These are phyloP conservation scores for Lochmaea crataegi DNA, from an alignment of 2,888 invertebrate genomes.

Conservation along the genomic window DNA sequence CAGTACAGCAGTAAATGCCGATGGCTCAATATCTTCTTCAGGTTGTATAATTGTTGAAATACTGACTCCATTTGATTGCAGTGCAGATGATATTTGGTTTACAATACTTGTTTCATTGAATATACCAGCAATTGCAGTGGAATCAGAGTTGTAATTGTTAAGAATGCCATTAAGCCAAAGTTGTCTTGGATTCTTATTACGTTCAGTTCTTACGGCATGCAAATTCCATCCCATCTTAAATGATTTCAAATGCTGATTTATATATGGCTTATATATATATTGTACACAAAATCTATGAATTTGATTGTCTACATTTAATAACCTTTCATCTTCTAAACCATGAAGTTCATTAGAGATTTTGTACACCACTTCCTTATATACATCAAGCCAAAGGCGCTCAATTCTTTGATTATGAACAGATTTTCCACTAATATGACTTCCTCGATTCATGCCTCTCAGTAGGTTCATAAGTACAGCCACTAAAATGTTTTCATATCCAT, in stretches of 20 bases:
- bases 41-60: too few species aligned
- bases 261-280: neutral
- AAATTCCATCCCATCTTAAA: neutral
- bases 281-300: constrained; percentile 5
- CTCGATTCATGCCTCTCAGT: neutral
- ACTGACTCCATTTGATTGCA: too few species aligned
- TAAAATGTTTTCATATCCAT: constrained; percentile 15
- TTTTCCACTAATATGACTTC: too few species aligned
- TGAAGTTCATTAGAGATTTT: constrained; percentile 10
- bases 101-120: neutral
- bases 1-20: too few species aligned
- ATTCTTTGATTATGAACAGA: constrained; percentile 1
- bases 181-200: constrained; percentile 1
- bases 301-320: constrained; percentile 9
- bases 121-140: neutral
- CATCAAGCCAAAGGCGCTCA: neutral
- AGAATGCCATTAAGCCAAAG: neutral
- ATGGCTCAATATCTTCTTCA: too few species aligned
- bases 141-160: neutral
- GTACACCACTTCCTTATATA: constrained; percentile 9
- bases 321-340: constrained; percentile 6
- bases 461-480: constrained; percentile 10
- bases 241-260: constrained; percentile 8
- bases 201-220: neutral
- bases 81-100: too few species aligned